Evolutionary conservation across 2,113 vertebrate genomes (phyloP).

Genomic region (Ceyx melanurus): DNA sequence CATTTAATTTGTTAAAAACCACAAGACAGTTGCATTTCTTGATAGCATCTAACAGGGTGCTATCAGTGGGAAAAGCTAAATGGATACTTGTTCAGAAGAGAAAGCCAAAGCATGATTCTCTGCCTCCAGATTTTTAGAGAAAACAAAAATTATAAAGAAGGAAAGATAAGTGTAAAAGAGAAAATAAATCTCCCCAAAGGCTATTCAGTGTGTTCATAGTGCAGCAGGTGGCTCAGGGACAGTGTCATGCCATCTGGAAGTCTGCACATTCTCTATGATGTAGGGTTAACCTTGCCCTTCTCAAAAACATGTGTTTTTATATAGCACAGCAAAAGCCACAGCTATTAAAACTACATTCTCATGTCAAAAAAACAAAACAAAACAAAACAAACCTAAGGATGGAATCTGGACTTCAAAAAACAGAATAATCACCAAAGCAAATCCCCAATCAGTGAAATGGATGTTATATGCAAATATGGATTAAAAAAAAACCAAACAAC

Average conservation of each 20-base stretch:
- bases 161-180: not conserved
- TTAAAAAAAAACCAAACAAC: not conserved
- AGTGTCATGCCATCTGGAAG: accelerated
- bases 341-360: not conserved
- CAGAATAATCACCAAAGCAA: not conserved
- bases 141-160: not conserved
- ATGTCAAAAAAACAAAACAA: not conserved
- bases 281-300: not conserved
- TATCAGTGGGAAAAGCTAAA: not conserved
- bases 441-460: not conserved
- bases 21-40: not conserved
- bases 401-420: not conserved
- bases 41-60: not conserved
- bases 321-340: not conserved
- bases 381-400: not conserved
- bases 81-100: not conserved
- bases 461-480: not conserved
- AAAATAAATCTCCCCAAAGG: not conserved
- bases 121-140: not conserved
- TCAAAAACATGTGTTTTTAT: not conserved
- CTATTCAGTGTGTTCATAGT: not conserved
- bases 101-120: not conserved
- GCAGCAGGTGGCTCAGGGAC: not conserved
- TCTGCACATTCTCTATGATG: not conserved
- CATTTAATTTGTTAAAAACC: not conserved